phyloP scores from a whole-genome alignment of 2,113 vertebrate genomes.

The Herpetotheres cachinnans region DNA sequence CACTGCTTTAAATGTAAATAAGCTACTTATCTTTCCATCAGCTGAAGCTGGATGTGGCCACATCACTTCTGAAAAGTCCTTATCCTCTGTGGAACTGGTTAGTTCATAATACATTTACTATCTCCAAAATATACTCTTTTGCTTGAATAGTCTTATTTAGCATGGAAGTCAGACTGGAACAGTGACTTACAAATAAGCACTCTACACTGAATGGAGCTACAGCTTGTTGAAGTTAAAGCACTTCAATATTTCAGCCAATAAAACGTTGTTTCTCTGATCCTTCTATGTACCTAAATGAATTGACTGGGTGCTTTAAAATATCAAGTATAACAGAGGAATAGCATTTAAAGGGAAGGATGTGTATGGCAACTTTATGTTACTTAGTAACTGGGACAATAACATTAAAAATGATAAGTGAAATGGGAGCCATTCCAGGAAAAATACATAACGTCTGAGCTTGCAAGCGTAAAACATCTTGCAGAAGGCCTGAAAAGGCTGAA shows the following conservation, averaged over 20 bases:
- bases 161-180: neutral
- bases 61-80: neutral
- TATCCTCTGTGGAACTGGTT: neutral
- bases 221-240: neutral
- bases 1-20: neutral
- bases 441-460: neutral
- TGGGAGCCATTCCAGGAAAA: neutral
- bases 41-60: neutral
- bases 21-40: neutral
- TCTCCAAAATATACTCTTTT: neutral
- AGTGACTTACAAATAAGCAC: neutral
- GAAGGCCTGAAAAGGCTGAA: neutral
- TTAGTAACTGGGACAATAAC: slow-evolving; percentile 17
- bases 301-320: neutral
- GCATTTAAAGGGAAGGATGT: neutral
- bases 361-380: neutral
- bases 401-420: slow-evolving; percentile 18
- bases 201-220: neutral
- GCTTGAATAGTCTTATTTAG: neutral
- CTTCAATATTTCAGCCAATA: neutral
- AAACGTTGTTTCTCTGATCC: neutral
- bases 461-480: neutral
- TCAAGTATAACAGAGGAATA: neutral
- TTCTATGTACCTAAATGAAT: neutral
- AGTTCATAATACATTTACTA: neutral